These are phyloP conservation scores for Alouatta palliata DNA, from an alignment of 2,113 vertebrate species.

Conservation along the genomic window DNA sequence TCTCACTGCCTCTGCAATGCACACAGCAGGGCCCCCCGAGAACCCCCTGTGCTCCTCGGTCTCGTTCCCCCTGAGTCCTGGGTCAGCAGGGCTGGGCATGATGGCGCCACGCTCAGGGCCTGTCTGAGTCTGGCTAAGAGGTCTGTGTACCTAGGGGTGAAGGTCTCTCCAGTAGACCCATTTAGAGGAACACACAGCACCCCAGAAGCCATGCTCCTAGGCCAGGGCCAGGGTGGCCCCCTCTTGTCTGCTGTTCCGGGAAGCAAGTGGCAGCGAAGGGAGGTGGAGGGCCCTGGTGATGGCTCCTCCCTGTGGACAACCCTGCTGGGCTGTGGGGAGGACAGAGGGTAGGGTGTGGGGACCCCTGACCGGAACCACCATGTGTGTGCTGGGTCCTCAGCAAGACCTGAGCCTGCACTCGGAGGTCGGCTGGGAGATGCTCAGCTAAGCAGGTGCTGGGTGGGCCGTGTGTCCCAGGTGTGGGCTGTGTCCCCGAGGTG, in stretches of 20 bases:
- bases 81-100: neutral
- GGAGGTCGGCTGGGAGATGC: neutral
- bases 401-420: neutral
- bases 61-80: neutral
- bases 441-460: neutral
- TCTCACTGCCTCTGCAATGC: rapidly evolving
- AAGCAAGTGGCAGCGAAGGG: neutral
- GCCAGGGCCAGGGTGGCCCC: neutral
- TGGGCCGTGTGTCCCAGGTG: too few species aligned
- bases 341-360: neutral
- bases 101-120: rapidly evolving
- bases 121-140: rapidly evolving
- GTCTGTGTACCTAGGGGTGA: neutral
- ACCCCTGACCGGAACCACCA: neutral
- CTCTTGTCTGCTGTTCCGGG: neutral
- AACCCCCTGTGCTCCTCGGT: rapidly evolving
- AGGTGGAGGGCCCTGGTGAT: neutral
- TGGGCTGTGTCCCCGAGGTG: neutral
- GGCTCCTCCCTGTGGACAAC: neutral
- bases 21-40: neutral
- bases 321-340: neutral
- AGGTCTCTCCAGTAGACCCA: neutral
- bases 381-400: neutral
- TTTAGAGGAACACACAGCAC: neutral
- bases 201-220: neutral